Conservation (phyloP, 2,113 vertebrate species). For the Channa argus region DNA sequence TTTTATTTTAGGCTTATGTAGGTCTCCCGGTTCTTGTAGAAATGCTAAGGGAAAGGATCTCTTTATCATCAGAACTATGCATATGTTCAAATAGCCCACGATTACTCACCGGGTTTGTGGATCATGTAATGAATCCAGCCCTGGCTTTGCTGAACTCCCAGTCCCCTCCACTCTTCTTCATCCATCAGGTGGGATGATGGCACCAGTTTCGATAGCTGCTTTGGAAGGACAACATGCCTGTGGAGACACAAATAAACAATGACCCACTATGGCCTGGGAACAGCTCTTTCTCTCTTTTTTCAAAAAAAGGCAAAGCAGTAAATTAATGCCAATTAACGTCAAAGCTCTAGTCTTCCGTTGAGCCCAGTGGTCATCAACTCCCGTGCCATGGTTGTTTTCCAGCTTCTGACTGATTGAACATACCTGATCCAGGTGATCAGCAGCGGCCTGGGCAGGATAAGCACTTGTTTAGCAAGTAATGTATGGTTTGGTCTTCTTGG, state of each 20-base stretch:
- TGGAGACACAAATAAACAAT: neutral
- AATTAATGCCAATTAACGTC: no score
- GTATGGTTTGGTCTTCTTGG: no score
- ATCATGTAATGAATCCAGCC: conserved; percentile 99
- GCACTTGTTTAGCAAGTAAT: no score
- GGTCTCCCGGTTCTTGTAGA: neutral
- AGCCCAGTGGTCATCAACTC: no score
- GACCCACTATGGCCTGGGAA: no score
- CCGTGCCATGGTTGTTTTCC: no score
- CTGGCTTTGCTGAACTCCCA: conserved; percentile 95
- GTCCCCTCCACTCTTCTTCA: conserved; percentile 93
- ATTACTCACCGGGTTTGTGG: conserved; percentile 91
- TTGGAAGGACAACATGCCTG: conserved; percentile 96
- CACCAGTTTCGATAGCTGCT: conserved; percentile 94
- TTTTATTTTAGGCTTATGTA: no score
- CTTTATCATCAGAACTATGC: neutral
- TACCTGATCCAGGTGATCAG: no score
- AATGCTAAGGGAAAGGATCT: neutral
- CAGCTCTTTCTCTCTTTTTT: neutral
- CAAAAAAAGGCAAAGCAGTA: neutral
- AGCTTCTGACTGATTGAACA: no score
- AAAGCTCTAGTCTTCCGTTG: no score
- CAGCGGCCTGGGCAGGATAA: no score
- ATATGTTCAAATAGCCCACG: neutral
- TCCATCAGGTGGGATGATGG: conserved; percentile 92